These are phyloP conservation scores for Periophthalmus modestus DNA, from an alignment of 2,113 vertebrate genomes.

Conservation along the genomic window DNA sequence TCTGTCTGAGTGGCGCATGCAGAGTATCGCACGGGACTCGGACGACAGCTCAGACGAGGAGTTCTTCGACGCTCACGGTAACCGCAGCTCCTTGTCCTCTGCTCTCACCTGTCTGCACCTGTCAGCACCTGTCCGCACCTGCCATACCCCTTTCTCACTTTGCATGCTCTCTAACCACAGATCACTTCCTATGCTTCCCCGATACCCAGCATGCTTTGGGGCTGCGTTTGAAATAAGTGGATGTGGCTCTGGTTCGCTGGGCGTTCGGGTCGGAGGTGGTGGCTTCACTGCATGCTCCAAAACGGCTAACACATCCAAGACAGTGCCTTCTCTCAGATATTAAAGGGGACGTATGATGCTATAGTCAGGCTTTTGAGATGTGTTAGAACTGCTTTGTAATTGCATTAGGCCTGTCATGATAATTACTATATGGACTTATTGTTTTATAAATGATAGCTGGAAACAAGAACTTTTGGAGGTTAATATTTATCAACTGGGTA, in stretches of 20 bases:
- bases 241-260: slow-evolving; percentile 29
- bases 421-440: no score
- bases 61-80: slow-evolving; percentile 97
- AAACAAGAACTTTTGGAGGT: no score
- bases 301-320: slow-evolving; percentile 6
- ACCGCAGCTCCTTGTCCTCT: not conserved
- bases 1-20: slow-evolving; percentile 96
- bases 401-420: no score
- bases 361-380: not conserved
- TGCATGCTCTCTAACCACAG: slow-evolving; percentile 71
- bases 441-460: no score
- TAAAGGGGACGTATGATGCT: not conserved
- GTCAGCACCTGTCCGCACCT: slow-evolving; percentile 17
- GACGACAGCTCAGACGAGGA: slow-evolving; percentile 95
- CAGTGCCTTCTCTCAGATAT: not conserved
- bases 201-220: slow-evolving; percentile 76
- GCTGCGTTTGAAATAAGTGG: slow-evolving; percentile 69
- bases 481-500: no score
- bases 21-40: slow-evolving; percentile 94
- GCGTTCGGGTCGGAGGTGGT: slow-evolving; percentile 12
- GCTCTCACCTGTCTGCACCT: slow-evolving; percentile 1
- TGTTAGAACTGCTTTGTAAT: no score
- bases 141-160: slow-evolving; percentile 37
- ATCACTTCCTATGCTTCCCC: slow-evolving; percentile 75
- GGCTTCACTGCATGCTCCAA: slow-evolving; percentile 40